Conservation (phyloP, 2,113 vertebrate genomes). For the Ictalurus punctatus region DNA sequence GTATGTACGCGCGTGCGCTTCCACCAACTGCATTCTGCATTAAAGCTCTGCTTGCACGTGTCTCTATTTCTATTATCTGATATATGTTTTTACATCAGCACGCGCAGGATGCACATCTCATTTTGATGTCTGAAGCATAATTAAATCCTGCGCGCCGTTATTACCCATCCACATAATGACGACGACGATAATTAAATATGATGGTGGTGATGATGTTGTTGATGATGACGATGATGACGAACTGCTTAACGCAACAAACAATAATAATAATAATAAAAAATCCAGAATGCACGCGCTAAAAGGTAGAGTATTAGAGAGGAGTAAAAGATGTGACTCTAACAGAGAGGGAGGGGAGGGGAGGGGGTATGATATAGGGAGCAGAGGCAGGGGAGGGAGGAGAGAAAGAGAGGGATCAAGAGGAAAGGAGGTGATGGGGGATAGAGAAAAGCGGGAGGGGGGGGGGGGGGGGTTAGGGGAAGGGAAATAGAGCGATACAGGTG, state of each 20-base stretch:
- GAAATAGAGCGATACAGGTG: neutral
- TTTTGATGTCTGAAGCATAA: neutral
- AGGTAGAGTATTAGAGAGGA: neutral
- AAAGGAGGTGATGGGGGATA: neutral
- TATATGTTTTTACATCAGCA: neutral
- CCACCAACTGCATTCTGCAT: neutral
- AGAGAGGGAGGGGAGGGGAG: neutral
- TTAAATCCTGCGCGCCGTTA: neutral
- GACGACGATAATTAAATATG: neutral
- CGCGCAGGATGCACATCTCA: neutral
- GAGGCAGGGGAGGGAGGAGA: neutral
- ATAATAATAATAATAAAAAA: neutral
- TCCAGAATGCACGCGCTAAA: neutral
- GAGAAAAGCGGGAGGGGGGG: too few species aligned
- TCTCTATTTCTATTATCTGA: neutral
- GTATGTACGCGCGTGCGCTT: neutral
- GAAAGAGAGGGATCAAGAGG: neutral
- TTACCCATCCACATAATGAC: neutral
- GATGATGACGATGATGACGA: neutral
- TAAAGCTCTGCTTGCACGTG: neutral
- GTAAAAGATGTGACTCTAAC: neutral
- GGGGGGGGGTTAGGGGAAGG: neutral
- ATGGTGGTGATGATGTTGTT: neutral
- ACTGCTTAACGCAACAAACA: neutral
- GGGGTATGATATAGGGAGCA: neutral